Evolutionary conservation across 2,113 vertebrate species (phyloP), one percentile per base, ranked within the genome.

Genomic region (Bambusicola thoracicus): DNA sequence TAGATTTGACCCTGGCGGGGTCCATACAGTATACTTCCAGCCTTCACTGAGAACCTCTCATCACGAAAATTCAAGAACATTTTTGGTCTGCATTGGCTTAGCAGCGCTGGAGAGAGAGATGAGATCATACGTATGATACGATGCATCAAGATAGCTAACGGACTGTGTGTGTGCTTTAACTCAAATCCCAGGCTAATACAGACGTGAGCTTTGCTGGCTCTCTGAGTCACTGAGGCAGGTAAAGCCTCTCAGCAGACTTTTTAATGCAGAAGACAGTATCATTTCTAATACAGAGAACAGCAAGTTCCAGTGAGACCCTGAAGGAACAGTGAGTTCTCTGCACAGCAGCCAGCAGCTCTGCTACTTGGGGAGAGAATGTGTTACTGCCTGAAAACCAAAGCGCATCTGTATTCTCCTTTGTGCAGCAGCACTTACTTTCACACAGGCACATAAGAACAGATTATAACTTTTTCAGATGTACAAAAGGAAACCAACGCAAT

Each of bases 321-420:
- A 67, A 84, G 20, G 59, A 92, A 93, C 87, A 91, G 17, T 0
- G 0, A 74, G 92, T 91, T 94, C 93, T 66, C 72, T 41, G 75
- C 69, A 67, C 48, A 44, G 2, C 4, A 82, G 62, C 58, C 81
- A 79, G 85, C 27, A 94, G 53, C 70, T 89, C 8, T 80, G 40
- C 30, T 91, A 12, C 85, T 72, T 84, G 34, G 49, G 73, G 41
- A 92, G 38, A 89, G 59, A 82, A 87, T 92, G 43, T 87, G 62
- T 87, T 65, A 65, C 27, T 73, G 62, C 22, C 69, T 91, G 70
- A 87, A 91, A 89, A 91, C 78, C 34, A 89, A 94, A 91, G 85
- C 80, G 85, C 21, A 32, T 89, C 66, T 72, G 46, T 66, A 63
- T 67, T 82, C n/a, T 32, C 12, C 53, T 81, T 92, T 43, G 66